Conservation (phyloP, 2,888 invertebrate genomes). For the Agrochola lychnidis region DNA sequence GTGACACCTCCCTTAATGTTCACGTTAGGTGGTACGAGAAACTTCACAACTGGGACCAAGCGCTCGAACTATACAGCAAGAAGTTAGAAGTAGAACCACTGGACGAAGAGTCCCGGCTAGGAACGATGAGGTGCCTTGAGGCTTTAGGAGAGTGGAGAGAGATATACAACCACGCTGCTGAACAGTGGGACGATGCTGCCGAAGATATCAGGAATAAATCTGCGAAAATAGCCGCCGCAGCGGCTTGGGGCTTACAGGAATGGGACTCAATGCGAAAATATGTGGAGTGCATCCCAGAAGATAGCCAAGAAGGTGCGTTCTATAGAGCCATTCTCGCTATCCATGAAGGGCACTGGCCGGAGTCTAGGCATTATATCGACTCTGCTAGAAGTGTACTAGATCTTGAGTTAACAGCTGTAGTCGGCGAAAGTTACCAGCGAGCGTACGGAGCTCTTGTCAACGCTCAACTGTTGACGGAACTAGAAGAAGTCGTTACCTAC, state of each 20-base stretch:
- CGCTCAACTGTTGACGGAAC: conserved; percentile 98
- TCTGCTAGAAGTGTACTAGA: conserved; percentile 98
- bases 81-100: conserved; percentile 92
- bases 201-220: conserved; percentile 91
- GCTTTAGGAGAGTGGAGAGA: conserved; percentile 99
- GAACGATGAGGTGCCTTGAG: conserved; percentile 98
- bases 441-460: conserved; percentile 98
- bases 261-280: conserved; percentile 98
- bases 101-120: conserved; percentile 95
- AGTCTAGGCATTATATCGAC: conserved; percentile 96
- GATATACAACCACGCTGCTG: conserved; percentile 94
- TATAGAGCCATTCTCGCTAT: conserved; percentile 98
- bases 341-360: conserved; percentile 94
- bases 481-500: conserved; percentile 99
- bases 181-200: conserved; percentile 89
- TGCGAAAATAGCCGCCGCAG: conserved; percentile 97
- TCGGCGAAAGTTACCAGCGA: conserved; percentile 98
- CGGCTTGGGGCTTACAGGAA: conserved; percentile 98
- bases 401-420: conserved; percentile 98
- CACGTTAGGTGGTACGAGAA: conserved; percentile 99
- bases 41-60: conserved; percentile 99
- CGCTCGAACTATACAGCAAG: conserved; percentile 95
- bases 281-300: conserved; percentile 96
- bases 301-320: conserved; percentile 98
- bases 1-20: conserved; percentile 88